Evolutionary conservation across 2,797 vertebrate genomes (phyloP), one percentile per base, ranked within the genome.

Genomic region (Fistularia tabacaria): DNA sequence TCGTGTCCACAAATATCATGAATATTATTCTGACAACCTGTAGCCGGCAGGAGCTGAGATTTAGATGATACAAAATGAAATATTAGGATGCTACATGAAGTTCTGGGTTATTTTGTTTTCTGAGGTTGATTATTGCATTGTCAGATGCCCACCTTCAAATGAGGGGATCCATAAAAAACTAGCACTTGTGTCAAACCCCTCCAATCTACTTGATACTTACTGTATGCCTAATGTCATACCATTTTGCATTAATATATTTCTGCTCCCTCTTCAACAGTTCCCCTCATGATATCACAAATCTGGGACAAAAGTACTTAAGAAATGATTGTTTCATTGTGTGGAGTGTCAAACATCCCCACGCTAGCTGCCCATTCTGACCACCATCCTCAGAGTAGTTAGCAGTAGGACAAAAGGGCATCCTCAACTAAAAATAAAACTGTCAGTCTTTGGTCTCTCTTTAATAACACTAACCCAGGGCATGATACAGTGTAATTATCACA

Each of bases 21-120:
- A 78, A 84, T 80, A 84, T 81, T 79, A 49, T 62, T 69, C 62
- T 78, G 74, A 79, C 73, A 79, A 73, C 70, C 54, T 75, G 10
- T 73, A 42, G 72, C 84, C 70, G 38, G 54, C 55, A 69, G 73
- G 49, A 14, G 62, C 47, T 69, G 48, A 68, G 41, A 67, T 46
- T 57, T 38, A 69, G 59, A 74, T 64, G 40, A 59, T 55, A 9
- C 41, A 61, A 57, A 37, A 40, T 61, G 44, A 72, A 65, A 56
- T 51, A 72, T 74, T 57, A 51, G 59, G 46, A 69, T 55, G 52
- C 48, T 64, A 54, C 48, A 57, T 45, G 46, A 63, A 50, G 54
- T 48, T 48, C 38, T 7, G n/a, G 14, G 50, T 69, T 46, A 54
- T 70, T 76, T 68, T 10, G 49, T 59, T 69, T 61, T 66, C 36